phyloP scores from a whole-genome alignment of 2,888 invertebrate genomes.

The Cosmopolites sordidus region DNA sequence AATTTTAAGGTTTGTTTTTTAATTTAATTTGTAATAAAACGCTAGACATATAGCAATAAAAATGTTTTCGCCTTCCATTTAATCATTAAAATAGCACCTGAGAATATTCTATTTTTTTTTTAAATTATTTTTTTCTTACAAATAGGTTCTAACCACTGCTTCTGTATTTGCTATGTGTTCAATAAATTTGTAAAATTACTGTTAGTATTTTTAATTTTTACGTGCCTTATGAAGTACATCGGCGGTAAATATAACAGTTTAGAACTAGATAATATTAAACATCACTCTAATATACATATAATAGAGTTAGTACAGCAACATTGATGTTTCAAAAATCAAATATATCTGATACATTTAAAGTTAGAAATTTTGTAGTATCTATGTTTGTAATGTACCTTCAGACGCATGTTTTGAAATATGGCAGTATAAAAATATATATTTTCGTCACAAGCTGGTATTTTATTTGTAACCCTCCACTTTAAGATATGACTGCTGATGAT shows the following conservation, averaged over 20 bases:
- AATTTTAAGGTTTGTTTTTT: no score
- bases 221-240: conserved; percentile 5
- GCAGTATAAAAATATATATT: no score
- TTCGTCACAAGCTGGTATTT: not conserved
- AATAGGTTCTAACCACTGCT: conserved; percentile 4
- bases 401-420: no score
- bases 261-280: not conserved
- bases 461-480: no score
- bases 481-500: no score
- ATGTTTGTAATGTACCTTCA: no score
- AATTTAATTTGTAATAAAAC: no score
- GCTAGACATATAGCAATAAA: not conserved
- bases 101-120: not conserved
- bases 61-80: not conserved
- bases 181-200: conserved; percentile 16
- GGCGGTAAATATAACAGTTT: not conserved
- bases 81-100: not conserved
- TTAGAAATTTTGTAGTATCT: no score
- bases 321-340: no score
- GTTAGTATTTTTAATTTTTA: conserved; percentile 12
- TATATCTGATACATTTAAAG: no score
- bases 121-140: not conserved
- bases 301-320: no score
- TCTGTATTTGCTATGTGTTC: conserved; percentile 21
- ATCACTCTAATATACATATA: not conserved